Percentiles rank a stretch among this genome's conserved stretches.
These are phyloP conservation scores for Podarcis raffonei DNA, from an alignment of 2,113 vertebrate species.

Conservation along the genomic window DNA sequence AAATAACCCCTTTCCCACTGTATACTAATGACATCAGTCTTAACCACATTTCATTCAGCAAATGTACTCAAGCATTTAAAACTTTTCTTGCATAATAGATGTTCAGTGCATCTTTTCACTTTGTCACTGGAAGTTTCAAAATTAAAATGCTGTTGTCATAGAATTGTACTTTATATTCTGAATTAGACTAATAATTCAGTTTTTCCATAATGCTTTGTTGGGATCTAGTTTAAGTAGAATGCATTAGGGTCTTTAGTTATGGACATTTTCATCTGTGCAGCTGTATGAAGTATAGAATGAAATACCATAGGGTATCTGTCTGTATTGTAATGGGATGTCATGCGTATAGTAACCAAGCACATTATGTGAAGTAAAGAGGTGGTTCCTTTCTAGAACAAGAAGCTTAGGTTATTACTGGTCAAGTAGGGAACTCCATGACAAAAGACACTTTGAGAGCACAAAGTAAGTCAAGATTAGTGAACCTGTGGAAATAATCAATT, in stretches of 20 bases:
- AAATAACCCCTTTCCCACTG: constrained; percentile 72
- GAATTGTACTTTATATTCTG: not conserved
- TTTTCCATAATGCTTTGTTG: not conserved
- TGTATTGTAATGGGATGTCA: not conserved
- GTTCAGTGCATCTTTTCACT: constrained; percentile 39
- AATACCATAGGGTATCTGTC: not conserved
- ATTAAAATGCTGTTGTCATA: constrained; percentile 10
- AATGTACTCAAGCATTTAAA: constrained; percentile 46
- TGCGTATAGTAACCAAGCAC: not conserved
- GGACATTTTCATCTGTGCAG: not conserved
- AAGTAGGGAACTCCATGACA: not conserved
- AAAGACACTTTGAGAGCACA: not conserved
- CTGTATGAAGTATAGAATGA: not conserved
- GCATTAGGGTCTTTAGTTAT: not conserved
- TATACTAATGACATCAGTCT: constrained; percentile 66
- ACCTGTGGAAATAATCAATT: not conserved
- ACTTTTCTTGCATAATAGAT: constrained; percentile 40
- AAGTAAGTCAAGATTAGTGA: not conserved
- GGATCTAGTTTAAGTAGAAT: not conserved
- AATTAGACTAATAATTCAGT: not conserved
- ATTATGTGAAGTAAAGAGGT: not conserved
- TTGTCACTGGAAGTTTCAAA: constrained; percentile 36
- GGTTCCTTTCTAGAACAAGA: not conserved
- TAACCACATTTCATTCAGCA: constrained; percentile 38
- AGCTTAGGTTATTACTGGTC: not conserved